Conservation (phyloP, 2,888 invertebrate genomes). For the Coremacera marginata region DNA sequence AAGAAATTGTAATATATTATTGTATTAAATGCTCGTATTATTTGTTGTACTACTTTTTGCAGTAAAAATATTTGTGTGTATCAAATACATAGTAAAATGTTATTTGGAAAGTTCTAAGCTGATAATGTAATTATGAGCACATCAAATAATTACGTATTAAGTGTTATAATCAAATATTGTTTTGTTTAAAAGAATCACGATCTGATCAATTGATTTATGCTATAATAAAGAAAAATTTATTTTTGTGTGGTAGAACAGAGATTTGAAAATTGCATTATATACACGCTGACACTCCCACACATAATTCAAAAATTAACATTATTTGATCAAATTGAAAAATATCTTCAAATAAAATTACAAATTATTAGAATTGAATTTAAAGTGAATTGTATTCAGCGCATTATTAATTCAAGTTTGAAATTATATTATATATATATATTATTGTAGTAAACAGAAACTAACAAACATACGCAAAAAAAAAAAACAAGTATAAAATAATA, state of each 20-base stretch:
- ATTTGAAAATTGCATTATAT: not conserved
- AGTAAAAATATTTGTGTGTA: conserved; percentile 9
- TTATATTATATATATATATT: conserved; percentile 17
- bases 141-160: not conserved
- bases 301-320: conserved; percentile 14
- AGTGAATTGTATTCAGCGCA: conserved; percentile 26
- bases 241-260: not conserved
- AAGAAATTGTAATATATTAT: too few species aligned
- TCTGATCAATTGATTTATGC: not conserved
- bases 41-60: not conserved
- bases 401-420: conserved; percentile 36
- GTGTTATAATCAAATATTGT: not conserved
- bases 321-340: conserved; percentile 33
- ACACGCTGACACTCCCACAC: not conserved
- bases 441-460: conserved; percentile 34
- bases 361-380: conserved; percentile 6
- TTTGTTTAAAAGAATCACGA: not conserved
- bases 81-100: conserved; percentile 11
- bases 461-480: conserved; percentile 19
- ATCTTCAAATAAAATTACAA: conserved; percentile 16
- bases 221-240: not conserved
- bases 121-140: conserved; percentile 3
- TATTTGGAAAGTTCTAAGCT: conserved; percentile 24
- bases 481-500: not conserved
- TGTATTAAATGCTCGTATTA: too few species aligned